Percentiles rank a stretch among this genome's conserved stretches.
Conservation (phyloP, 1,140 invertebrate species). For the Triops cancriformis region DNA sequence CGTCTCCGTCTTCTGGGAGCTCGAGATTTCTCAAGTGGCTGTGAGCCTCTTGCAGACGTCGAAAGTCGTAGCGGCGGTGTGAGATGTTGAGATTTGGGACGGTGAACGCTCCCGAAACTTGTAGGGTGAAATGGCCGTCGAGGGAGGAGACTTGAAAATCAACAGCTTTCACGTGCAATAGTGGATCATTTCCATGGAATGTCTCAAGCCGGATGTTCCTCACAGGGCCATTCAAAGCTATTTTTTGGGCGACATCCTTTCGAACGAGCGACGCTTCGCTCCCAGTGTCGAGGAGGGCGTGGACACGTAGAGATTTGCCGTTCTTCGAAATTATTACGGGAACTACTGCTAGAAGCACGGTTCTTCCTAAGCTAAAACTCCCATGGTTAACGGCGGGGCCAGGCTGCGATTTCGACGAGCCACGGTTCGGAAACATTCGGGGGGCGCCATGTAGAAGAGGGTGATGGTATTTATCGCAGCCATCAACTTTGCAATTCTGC, state of each 20-base stretch:
- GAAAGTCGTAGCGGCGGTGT: neutral
- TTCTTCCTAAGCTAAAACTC: neutral
- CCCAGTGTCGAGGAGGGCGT: conserved; percentile 17
- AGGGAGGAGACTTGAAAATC: conserved; percentile 8
- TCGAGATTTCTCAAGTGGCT: neutral
- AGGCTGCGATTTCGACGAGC: neutral
- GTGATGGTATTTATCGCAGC: conserved; percentile 1
- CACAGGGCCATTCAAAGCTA: neutral
- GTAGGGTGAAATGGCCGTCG: neutral
- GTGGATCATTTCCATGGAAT: conserved; percentile 14
- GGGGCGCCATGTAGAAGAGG: conserved; percentile 16
- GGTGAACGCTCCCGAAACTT: conserved; percentile 3
- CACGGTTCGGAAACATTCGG: neutral
- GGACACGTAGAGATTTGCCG: neutral
- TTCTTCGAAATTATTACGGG: neutral
- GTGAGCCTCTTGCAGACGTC: neutral
- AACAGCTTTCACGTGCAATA: neutral
- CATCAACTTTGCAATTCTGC: neutral
- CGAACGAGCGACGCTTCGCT: conserved; percentile 15
- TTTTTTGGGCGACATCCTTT: neutral
- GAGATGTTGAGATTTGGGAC: conserved; percentile 23
- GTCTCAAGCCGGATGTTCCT: neutral
- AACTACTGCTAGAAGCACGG: neutral
- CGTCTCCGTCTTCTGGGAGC: neutral
- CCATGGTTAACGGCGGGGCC: neutral